Conservation (phyloP, 2,113 vertebrate genomes). For the Silurus asotus region DNA sequence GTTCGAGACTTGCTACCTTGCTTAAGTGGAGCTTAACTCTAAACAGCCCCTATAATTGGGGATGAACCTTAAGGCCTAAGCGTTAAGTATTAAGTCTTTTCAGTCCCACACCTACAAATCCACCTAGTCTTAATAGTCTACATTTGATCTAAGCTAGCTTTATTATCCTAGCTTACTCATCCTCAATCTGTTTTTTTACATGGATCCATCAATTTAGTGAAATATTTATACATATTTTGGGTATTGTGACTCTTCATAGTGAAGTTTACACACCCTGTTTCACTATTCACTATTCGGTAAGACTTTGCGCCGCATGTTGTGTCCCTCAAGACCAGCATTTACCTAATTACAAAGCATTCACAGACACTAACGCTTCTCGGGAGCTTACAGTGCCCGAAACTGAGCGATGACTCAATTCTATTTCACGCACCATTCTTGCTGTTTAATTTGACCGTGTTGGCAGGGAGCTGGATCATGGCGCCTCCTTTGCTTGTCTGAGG, state of each 20-base stretch:
- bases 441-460: constrained; percentile 96
- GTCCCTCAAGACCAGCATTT: neutral
- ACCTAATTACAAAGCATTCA: constrained; percentile 22
- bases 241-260: neutral
- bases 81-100: neutral
- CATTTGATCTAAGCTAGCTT: no score
- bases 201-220: neutral
- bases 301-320: neutral
- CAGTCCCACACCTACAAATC: neutral
- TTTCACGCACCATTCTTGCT: constrained; percentile 88
- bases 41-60: neutral
- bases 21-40: neutral
- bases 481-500: constrained; percentile 89
- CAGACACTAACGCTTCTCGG: neutral
- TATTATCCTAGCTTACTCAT: neutral
- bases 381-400: constrained; percentile 6
- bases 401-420: neutral
- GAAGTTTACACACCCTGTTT: neutral
- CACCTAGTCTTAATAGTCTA: neutral
- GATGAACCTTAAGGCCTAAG: neutral
- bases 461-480: constrained; percentile 89
- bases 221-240: neutral
- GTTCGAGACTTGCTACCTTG: neutral
- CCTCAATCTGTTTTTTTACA: neutral
- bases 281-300: neutral